phyloP scores from a whole-genome alignment of 2,113 vertebrate genomes.

The Sarotherodon lohbergeri region DNA sequence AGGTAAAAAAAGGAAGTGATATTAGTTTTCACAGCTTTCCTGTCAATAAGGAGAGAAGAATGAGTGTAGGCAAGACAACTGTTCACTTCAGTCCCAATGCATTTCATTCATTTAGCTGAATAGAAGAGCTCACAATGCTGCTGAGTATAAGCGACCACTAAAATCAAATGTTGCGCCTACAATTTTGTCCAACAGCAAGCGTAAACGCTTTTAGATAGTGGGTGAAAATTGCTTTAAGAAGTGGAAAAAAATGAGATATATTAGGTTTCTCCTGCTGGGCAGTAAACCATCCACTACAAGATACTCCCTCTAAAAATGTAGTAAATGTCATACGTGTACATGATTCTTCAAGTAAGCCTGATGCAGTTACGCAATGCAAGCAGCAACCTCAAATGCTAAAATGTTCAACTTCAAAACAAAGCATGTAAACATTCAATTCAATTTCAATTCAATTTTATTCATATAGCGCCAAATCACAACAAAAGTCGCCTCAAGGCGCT shows the following conservation, averaged over 20 bases:
- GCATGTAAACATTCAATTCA: neutral
- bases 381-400: neutral
- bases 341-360: neutral
- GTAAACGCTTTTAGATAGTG: neutral
- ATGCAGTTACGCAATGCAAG: neutral
- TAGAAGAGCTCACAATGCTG: neutral
- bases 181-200: neutral
- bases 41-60: neutral
- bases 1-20: neutral
- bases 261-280: neutral
- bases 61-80: accelerated
- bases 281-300: neutral
- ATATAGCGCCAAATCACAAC: too few species aligned
- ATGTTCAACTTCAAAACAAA: neutral
- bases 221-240: neutral
- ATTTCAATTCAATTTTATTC: too few species aligned
- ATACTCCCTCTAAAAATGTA: neutral
- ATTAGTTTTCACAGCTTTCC: neutral
- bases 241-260: accelerated
- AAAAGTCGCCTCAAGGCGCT: too few species aligned
- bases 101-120: neutral
- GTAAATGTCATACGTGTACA: neutral
- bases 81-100: neutral
- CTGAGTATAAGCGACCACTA: neutral
- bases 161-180: neutral